These are phyloP conservation scores for Nebria brevicollis DNA, from an alignment of 2,888 invertebrate genomes.

Conservation along the genomic window DNA sequence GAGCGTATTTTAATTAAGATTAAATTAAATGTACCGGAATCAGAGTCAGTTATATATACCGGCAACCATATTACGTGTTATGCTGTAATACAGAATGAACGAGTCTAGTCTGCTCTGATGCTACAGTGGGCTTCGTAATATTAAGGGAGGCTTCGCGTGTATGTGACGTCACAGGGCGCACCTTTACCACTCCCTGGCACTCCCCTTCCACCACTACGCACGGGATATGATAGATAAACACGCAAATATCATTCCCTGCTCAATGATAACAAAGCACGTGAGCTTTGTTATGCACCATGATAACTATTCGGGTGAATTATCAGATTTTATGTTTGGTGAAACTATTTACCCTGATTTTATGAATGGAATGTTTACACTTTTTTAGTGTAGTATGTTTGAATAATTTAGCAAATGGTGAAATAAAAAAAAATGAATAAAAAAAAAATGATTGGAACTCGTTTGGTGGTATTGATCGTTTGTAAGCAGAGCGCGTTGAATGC, in stretches of 20 bases:
- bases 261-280: neutral
- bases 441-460: neutral
- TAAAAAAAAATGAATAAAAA: neutral
- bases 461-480: neutral
- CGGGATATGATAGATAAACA: neutral
- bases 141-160: constrained; percentile 38
- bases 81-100: constrained; percentile 32
- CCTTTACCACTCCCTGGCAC: constrained; percentile 25
- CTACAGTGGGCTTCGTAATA: constrained; percentile 3
- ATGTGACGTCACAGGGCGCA: constrained; percentile 42
- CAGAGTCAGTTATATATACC: constrained; percentile 24
- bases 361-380: too few species aligned
- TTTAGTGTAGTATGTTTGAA: neutral
- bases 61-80: constrained; percentile 35
- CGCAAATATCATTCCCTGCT: neutral
- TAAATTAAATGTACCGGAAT: constrained; percentile 45
- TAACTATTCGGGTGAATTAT: neutral
- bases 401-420: neutral
- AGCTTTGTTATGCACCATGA: neutral
- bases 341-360: too few species aligned
- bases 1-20: constrained; percentile 45
- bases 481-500: neutral
- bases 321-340: neutral
- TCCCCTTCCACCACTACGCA: neutral
- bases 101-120: neutral